Conservation (phyloP, 2,113 vertebrate genomes). For the Sander vitreus region DNA sequence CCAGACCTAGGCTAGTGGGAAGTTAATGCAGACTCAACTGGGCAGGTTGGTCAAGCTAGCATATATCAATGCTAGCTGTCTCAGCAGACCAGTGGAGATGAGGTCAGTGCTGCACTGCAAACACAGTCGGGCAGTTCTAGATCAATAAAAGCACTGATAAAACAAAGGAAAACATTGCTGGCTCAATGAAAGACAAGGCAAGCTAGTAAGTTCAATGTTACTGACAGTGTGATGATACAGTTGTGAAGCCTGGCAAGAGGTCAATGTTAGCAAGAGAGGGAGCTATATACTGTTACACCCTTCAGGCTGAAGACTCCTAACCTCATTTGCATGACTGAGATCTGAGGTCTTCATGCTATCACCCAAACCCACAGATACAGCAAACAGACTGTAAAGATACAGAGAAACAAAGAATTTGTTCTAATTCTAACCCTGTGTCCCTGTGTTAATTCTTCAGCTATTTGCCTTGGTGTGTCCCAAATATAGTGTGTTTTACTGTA, state of each 20-base stretch:
- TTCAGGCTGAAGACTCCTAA: conserved; percentile 30
- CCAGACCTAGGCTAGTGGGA: neutral
- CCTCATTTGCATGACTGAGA: conserved; percentile 42
- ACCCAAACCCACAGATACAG: neutral
- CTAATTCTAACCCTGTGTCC: no score
- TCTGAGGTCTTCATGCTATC: conserved; percentile 16
- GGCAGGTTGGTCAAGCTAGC: conserved; percentile 29
- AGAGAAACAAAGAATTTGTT: neutral
- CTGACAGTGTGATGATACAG: conserved; percentile 22
- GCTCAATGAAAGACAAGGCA: neutral
- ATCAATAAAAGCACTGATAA: conserved; percentile 35
- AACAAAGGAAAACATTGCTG: neutral
- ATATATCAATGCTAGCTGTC: conserved; percentile 36
- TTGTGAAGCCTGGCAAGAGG: conserved; percentile 23
- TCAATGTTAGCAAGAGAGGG: conserved; percentile 15
- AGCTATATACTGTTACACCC: neutral
- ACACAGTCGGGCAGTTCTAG: conserved; percentile 8
- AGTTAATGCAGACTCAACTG: conserved; percentile 38
- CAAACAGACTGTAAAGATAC: neutral
- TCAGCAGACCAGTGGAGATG: conserved; percentile 45
- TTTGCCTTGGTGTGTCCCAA: neutral
- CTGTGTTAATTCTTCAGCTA: neutral
- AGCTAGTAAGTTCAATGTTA: neutral
- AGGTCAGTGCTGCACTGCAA: conserved; percentile 31
- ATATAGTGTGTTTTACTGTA: neutral